Conservation (phyloP, 2,113 vertebrate genomes). For the Cnemophilus loriae region DNA sequence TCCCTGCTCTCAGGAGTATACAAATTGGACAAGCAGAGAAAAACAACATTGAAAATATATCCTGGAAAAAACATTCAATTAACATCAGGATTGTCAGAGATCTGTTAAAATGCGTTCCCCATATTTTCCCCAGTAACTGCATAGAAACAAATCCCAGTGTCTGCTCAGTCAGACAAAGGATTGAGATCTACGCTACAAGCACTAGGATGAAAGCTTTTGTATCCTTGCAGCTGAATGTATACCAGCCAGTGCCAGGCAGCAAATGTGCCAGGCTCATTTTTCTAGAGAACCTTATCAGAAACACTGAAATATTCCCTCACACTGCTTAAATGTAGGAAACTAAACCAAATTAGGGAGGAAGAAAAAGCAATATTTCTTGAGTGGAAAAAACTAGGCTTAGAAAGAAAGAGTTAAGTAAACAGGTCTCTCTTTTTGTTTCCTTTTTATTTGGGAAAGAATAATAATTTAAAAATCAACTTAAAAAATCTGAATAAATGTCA, state of each 20-base stretch:
- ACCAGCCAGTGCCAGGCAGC: neutral
- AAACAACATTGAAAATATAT: neutral
- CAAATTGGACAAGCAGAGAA: neutral
- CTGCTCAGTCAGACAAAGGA: neutral
- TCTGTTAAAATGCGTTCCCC: neutral
- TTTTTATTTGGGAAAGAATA: neutral
- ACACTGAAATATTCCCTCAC: neutral
- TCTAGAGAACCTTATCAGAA: neutral
- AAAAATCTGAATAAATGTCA: neutral
- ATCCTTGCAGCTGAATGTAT: neutral
- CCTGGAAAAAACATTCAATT: neutral
- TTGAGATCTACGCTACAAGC: neutral
- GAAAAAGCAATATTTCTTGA: neutral
- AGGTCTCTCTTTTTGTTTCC: fast-evolving
- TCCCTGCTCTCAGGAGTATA: neutral
- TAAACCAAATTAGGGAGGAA: neutral
- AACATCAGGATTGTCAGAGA: neutral
- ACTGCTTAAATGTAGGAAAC: neutral
- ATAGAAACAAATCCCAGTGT: neutral
- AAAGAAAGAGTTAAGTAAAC: neutral
- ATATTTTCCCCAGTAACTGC: neutral
- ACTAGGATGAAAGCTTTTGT: neutral
- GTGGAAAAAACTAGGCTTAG: neutral
- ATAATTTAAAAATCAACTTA: neutral
- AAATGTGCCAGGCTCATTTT: neutral